Conservation (phyloP, 2,888 invertebrate genomes). For the Pseudanteris insignis region DNA sequence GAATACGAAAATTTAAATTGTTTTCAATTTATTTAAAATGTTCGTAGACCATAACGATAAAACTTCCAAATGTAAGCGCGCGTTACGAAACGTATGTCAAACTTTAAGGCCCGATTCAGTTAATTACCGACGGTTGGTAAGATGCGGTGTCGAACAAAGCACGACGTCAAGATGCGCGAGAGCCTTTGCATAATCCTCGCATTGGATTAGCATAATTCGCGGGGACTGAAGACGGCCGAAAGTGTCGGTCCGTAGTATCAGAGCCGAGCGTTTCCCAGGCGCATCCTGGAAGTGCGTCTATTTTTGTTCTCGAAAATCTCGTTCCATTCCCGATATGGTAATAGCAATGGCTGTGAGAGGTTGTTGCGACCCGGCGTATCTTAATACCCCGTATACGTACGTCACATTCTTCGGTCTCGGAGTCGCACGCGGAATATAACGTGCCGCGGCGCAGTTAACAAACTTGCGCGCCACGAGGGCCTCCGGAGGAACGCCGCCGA, state of each 20-base stretch:
- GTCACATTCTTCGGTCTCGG: conserved; percentile 52
- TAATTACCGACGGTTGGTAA: no score
- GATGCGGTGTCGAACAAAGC: no score
- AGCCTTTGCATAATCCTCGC: no score
- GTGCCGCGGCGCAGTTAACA: conserved; percentile 51
- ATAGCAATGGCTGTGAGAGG: conserved; percentile 44
- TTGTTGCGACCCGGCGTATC: conserved; percentile 44
- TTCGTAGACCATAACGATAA: no score
- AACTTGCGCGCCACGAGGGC: conserved; percentile 22
- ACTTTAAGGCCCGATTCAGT: no score
- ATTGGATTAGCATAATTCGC: conserved; percentile 17
- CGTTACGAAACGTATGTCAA: no score
- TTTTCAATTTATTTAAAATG: no score
- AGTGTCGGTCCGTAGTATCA: no score
- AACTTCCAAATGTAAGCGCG: no score
- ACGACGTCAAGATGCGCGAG: no score
- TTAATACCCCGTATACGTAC: conserved; percentile 41
- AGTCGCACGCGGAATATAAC: conserved; percentile 56
- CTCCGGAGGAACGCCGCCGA: conserved; percentile 31
- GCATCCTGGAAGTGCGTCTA: conserved; percentile 33
- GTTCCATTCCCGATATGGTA: conserved; percentile 46
- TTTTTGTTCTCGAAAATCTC: no score
- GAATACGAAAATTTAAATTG: no score
- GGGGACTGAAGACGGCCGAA: background rate
- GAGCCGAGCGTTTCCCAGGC: background rate